Evolutionary conservation across 2,888 invertebrate genomes (phyloP).

Genomic region (Leptura quadrifasciata): DNA sequence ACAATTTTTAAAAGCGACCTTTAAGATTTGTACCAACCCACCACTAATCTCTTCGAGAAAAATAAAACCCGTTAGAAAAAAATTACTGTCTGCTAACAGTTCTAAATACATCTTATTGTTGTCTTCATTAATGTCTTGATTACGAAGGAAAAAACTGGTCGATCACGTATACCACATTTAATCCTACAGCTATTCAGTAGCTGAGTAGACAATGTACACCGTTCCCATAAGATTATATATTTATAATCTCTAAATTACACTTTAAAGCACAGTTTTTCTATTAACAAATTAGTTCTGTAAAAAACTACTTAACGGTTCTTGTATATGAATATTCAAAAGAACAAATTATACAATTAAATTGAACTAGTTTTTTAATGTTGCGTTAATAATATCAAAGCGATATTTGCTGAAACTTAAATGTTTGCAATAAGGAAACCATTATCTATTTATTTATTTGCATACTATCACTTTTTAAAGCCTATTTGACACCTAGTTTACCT

Average conservation of each 20-base stretch:
- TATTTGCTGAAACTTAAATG: conserved; percentile 9
- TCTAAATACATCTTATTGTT: no score
- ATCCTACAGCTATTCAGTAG: conserved; percentile 4
- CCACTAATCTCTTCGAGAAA: no score
- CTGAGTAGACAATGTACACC: not conserved
- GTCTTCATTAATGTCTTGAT: no score
- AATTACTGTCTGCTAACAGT: not conserved
- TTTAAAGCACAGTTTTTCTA: conserved; percentile 19
- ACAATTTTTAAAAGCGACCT: no score
- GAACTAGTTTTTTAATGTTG: conserved; percentile 8
- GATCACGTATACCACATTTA: not conserved
- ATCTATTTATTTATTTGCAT: not conserved
- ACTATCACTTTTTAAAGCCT: not conserved
- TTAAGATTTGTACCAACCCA: no score
- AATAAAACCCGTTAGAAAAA: no score
- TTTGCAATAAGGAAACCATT: not conserved
- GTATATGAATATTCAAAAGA: conserved; percentile 15
- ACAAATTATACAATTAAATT: conserved; percentile 21
- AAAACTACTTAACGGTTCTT: conserved; percentile 9
- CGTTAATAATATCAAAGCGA: not conserved
- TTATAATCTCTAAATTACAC: conserved; percentile 11
- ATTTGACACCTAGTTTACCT: conserved; percentile 30
- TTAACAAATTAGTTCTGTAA: conserved; percentile 23
- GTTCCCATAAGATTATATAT: not conserved
- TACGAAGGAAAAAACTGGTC: no score